These are phyloP conservation scores for Sebastes cheni DNA, from an alignment of 2,797 vertebrate genomes.

Conservation along the genomic window DNA sequence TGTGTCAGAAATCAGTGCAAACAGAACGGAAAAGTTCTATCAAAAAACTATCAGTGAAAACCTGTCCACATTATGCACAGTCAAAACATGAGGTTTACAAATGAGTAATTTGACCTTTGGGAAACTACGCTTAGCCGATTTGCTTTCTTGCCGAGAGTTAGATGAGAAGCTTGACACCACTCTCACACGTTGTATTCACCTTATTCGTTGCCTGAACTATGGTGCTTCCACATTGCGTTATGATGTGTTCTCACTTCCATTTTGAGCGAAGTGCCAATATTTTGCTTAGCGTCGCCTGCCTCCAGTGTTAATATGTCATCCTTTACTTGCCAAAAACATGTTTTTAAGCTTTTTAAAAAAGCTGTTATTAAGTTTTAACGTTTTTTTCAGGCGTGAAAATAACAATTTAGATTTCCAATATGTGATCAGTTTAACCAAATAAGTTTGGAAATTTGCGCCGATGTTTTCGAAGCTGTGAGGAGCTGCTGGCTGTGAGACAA, in stretches of 20 bases:
- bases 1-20: conserved; percentile 4
- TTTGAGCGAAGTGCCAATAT: neutral
- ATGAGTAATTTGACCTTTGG: neutral
- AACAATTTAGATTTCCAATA: too few species aligned
- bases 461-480: too few species aligned
- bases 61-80: neutral
- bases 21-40: conserved; percentile 11
- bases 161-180: neutral
- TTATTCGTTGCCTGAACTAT: neutral
- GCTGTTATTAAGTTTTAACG: too few species aligned
- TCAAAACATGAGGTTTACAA: neutral
- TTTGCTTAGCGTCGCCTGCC: neutral
- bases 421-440: too few species aligned
- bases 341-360: too few species aligned
- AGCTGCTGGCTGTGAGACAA: too few species aligned
- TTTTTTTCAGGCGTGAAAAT: too few species aligned
- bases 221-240: neutral
- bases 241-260: neutral
- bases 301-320: neutral
- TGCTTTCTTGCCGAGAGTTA: neutral
- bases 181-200: neutral
- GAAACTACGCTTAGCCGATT: neutral
- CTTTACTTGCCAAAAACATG: too few species aligned
- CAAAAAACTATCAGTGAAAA: neutral
- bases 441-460: too few species aligned